Evolutionary conservation across 2,113 vertebrate species (phyloP).

Genomic region (Leuciscus idus): DNA sequence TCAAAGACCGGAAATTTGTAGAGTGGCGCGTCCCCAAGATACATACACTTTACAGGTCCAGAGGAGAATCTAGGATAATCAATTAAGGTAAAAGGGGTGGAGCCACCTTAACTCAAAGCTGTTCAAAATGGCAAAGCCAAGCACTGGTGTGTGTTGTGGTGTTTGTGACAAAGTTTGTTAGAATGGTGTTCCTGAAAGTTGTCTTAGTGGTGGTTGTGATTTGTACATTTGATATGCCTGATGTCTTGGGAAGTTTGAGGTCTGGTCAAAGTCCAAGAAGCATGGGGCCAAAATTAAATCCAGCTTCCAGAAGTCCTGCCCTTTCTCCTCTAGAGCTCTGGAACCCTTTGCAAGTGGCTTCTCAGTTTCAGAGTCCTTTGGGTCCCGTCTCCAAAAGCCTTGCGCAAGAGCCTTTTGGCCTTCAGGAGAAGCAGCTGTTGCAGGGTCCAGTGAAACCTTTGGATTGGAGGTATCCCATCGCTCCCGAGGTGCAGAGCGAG

Average conservation of each 20-base stretch:
- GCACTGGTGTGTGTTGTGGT: background rate
- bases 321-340: background rate
- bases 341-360: background rate
- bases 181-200: background rate
- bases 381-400: background rate
- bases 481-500: constrained; percentile 17
- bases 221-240: rapidly evolving
- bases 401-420: background rate
- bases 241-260: background rate
- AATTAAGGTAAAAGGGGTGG: background rate
- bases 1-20: too few relatives aligned
- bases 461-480: constrained; percentile 56
- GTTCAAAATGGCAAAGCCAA: background rate
- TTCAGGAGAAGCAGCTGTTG: constrained; percentile 45
- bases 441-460: constrained; percentile 20
- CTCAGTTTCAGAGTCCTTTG: background rate
- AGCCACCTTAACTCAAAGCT: background rate
- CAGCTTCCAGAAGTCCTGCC: background rate
- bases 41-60: constrained; percentile 5
- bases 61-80: background rate
- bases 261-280: background rate
- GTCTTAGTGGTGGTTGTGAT: background rate
- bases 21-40: background rate
- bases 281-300: background rate
- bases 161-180: background rate